Percentiles rank a stretch among this genome's conserved stretches.
These are phyloP conservation scores for Atopsyche davidsoni DNA, from an alignment of 1,140 invertebrate species.

Conservation along the genomic window DNA sequence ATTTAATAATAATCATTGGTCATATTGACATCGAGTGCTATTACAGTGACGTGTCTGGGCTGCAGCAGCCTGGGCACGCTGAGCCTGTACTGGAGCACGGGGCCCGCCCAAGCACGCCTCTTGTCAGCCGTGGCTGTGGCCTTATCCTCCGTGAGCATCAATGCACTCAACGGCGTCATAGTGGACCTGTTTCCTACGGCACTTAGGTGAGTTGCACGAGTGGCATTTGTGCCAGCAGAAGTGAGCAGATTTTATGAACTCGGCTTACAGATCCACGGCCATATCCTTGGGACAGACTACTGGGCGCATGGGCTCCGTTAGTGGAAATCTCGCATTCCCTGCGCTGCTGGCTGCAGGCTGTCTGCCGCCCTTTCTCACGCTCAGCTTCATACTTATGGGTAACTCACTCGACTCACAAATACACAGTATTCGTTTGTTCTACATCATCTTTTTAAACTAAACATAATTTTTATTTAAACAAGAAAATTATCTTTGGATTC, in stretches of 20 bases:
- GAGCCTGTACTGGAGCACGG: slow-evolving; percentile 17
- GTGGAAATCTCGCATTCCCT: slow-evolving; percentile 22
- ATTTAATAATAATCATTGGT: slow-evolving; percentile 1
- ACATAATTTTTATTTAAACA: background rate
- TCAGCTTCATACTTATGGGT: slow-evolving; percentile 18
- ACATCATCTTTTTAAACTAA: background rate
- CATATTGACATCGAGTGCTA: too few relatives aligned
- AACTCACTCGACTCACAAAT: slow-evolving; percentile 1
- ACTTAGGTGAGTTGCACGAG: slow-evolving; percentile 13
- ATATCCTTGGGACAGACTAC: slow-evolving; percentile 16
- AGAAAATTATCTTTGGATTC: slow-evolving; percentile 23
- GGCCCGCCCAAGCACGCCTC: slow-evolving; percentile 12
- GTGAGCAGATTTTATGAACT: background rate
- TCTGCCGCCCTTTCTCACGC: slow-evolving; percentile 17
- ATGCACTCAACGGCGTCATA: slow-evolving; percentile 10
- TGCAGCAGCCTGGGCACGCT: slow-evolving; percentile 7
- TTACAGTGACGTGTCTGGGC: background rate
- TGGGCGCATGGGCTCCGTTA: slow-evolving; percentile 23
- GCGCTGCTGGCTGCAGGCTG: slow-evolving; percentile 20
- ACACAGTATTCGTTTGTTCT: background rate
- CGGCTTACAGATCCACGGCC: slow-evolving; percentile 21
- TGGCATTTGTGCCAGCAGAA: background rate
- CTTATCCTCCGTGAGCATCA: slow-evolving; percentile 18
- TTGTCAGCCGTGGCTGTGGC: slow-evolving; percentile 15
- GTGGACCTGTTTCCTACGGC: slow-evolving; percentile 24